Conservation (phyloP, 1,140 invertebrate genomes). For the Papilio aristodemus region DNA sequence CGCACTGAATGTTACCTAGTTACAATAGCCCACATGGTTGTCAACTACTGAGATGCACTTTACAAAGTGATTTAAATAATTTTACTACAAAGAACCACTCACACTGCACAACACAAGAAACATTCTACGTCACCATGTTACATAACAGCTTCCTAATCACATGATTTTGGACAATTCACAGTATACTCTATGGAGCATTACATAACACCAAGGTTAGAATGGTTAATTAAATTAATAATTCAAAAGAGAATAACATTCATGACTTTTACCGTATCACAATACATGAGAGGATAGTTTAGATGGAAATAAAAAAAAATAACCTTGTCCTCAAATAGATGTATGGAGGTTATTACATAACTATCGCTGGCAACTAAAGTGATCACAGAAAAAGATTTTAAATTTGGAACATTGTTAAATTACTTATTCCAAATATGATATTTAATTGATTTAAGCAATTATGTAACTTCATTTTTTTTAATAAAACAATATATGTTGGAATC, state of each 20-base stretch:
- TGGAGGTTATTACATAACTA: conserved; percentile 62
- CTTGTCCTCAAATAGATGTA: conserved; percentile 51
- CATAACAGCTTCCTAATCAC: conserved; percentile 68
- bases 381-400: conserved; percentile 41
- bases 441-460: conserved; percentile 50
- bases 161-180: conserved; percentile 63
- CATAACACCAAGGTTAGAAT: conserved; percentile 45
- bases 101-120: conserved; percentile 47
- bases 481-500: conserved; percentile 76
- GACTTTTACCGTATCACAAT: conserved; percentile 28
- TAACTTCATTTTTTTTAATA: conserved; percentile 63
- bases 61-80: conserved; percentile 45
- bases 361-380: conserved; percentile 44
- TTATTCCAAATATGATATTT: conserved; percentile 22
- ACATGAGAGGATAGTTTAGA: conserved; percentile 23
- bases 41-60: conserved; percentile 42
- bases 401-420: conserved; percentile 36
- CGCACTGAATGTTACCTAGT: conserved; percentile 52
- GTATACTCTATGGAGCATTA: conserved; percentile 50
- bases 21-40: conserved; percentile 36
- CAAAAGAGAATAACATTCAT: conserved; percentile 40
- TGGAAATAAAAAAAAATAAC: conserved; percentile 36
- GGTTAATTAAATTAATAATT: conserved; percentile 50
- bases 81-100: conserved; percentile 42
- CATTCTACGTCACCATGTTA: conserved; percentile 53